A percentile compares a stretch with the other conserved stretches of the same genome.
Evolutionary conservation across 2,113 vertebrate genomes (phyloP).

Genomic region (Otolemur garnettii): DNA sequence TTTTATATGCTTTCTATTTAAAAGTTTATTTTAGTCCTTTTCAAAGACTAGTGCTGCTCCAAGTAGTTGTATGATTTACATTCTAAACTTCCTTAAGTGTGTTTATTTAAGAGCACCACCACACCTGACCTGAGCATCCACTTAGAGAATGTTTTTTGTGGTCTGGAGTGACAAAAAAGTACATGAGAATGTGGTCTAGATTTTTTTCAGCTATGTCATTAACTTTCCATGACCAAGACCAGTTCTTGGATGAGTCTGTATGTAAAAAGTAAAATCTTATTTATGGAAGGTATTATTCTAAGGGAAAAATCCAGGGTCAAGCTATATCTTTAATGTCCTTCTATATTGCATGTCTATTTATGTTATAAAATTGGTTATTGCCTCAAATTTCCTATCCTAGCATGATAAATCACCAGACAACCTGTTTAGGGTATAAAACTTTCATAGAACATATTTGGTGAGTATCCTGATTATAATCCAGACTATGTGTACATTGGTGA

Average conservation of each 20-base stretch:
- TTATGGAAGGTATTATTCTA: slow-evolving; percentile 81
- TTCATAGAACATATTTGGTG: slow-evolving; percentile 53
- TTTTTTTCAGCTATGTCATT: slow-evolving; percentile 58
- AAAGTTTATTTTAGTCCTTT: slow-evolving; percentile 84
- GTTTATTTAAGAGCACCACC: slow-evolving; percentile 5
- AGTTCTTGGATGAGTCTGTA: background rate
- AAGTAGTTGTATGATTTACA: slow-evolving; percentile 59
- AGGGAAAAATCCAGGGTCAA: slow-evolving; percentile 80
- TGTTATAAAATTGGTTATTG: slow-evolving; percentile 77
- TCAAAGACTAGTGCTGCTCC: slow-evolving; percentile 82
- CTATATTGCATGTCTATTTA: slow-evolving; percentile 58
- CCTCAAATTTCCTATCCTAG: slow-evolving; percentile 77
- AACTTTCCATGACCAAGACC: slow-evolving; percentile 51
- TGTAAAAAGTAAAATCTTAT: slow-evolving; percentile 68
- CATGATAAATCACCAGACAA: slow-evolving; percentile 73
- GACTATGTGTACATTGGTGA: slow-evolving; percentile 62
- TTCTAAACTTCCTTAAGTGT: slow-evolving; percentile 70
- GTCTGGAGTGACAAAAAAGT: slow-evolving; percentile 60
- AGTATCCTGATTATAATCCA: slow-evolving; percentile 56
- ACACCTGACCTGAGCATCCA: slow-evolving; percentile 65
- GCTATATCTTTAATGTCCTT: slow-evolving; percentile 69
- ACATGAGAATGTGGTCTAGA: slow-evolving; percentile 34
- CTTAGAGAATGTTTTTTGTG: slow-evolving; percentile 63
- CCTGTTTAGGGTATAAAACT: slow-evolving; percentile 65
- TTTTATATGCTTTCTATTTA: slow-evolving; percentile 89